Conservation (phyloP, 1,140 invertebrate genomes). For the Drosophila tristis region DNA sequence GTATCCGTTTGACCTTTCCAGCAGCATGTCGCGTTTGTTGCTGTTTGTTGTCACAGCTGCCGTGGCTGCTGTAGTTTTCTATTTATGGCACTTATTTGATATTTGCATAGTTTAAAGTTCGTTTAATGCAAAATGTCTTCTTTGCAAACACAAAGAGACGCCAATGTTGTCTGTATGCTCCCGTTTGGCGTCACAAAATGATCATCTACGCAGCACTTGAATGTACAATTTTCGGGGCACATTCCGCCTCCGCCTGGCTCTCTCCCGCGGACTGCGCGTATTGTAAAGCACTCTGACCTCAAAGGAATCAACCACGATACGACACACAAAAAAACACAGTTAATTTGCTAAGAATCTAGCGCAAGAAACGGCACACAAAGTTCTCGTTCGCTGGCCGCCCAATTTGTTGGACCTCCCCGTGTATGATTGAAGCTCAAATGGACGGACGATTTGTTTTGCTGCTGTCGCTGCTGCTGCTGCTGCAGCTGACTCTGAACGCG, state of each 20-base stretch:
- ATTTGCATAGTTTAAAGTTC: slow-evolving; percentile 13
- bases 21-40: slow-evolving; percentile 22
- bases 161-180: slow-evolving; percentile 10
- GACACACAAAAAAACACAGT: background rate
- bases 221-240: slow-evolving; percentile 4
- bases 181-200: slow-evolving; percentile 38
- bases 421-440: slow-evolving; percentile 74
- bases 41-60: background rate
- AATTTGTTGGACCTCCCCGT: slow-evolving; percentile 26
- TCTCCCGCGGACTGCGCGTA: too few relatives aligned
- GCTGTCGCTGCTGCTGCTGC: slow-evolving; percentile 11
- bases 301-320: too few relatives aligned
- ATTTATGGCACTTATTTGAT: slow-evolving; percentile 10
- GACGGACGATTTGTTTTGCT: slow-evolving; percentile 51
- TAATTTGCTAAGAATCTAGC: background rate
- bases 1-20: background rate
- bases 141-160: slow-evolving; percentile 5
- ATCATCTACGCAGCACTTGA: slow-evolving; percentile 45
- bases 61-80: slow-evolving; percentile 13
- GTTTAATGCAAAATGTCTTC: background rate
- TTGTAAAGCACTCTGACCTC: too few relatives aligned
- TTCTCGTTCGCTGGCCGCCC: background rate
- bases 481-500: background rate
- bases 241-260: too few relatives aligned
- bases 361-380: too few relatives aligned